These are phyloP conservation scores for Ageneiosus marmoratus DNA, from an alignment of 2,113 vertebrate species.

Conservation along the genomic window DNA sequence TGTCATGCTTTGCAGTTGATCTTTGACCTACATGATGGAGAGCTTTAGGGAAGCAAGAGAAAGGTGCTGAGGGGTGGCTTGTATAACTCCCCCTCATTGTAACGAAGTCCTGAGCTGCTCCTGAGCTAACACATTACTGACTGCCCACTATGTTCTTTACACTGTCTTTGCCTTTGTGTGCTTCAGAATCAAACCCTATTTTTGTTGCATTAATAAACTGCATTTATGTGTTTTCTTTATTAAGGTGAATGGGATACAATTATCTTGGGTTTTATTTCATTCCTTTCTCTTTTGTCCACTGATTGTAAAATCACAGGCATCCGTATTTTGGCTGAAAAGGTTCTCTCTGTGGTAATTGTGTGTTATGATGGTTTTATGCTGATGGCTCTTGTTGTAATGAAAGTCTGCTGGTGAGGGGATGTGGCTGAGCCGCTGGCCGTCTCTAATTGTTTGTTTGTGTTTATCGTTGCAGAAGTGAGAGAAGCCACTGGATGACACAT, in stretches of 20 bases:
- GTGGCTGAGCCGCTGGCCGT: constrained; percentile 45
- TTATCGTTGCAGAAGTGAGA: constrained; percentile 54
- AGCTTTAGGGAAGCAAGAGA: constrained; percentile 44
- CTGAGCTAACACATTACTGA: not conserved
- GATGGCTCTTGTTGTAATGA: constrained; percentile 45
- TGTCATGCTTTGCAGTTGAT: constrained; percentile 55
- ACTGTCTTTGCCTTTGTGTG: not conserved
- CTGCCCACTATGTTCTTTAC: not conserved
- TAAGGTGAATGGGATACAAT: constrained; percentile 30
- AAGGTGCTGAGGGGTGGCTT: constrained; percentile 27
- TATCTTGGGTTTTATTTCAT: constrained; percentile 37
- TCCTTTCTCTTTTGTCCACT: constrained; percentile 27
- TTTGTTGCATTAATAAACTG: constrained; percentile 23
- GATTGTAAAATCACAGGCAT: constrained; percentile 44
- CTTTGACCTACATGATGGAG: constrained; percentile 48
- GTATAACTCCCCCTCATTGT: constrained; percentile 23
- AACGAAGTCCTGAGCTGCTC: constrained; percentile 15
- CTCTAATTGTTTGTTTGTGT: constrained; percentile 57
- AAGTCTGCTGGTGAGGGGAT: constrained; percentile 46
- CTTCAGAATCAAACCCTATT: not conserved
- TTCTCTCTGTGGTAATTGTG: constrained; percentile 46
- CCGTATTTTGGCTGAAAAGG: constrained; percentile 40
- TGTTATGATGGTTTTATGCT: constrained; percentile 49
- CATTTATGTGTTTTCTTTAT: constrained; percentile 17
- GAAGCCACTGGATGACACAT: constrained; percentile 45